Percentiles rank a stretch among this genome's conserved stretches.
These are phyloP conservation scores for Syngnathus scovelli DNA, from an alignment of 2,113 vertebrate genomes.

Conservation along the genomic window DNA sequence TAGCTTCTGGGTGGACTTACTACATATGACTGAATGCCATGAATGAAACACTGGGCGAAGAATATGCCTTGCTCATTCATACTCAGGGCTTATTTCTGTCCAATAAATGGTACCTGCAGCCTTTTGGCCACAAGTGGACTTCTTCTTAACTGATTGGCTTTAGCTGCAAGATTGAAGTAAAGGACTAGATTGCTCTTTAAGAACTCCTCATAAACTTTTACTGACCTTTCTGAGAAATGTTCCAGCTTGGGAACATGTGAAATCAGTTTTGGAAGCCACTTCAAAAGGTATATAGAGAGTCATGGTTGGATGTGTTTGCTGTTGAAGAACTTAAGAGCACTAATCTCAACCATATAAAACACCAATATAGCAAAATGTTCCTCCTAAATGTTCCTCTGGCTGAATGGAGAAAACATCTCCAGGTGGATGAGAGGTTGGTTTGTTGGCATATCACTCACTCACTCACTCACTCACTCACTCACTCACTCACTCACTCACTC, in stretches of 20 bases:
- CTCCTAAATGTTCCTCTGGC: neutral
- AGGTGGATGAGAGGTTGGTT: too few species aligned
- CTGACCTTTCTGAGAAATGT: constrained; percentile 17
- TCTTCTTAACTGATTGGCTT: neutral
- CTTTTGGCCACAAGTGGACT: neutral
- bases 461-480: too few species aligned
- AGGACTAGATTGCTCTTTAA: neutral
- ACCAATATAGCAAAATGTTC: neutral
- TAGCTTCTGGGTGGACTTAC: constrained; percentile 4
- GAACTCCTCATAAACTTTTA: neutral
- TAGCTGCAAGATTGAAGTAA: neutral
- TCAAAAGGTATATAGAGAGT: neutral
- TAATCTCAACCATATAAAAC: neutral
- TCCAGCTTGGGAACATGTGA: too few species aligned
- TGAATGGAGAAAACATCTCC: neutral
- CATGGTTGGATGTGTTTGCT: neutral
- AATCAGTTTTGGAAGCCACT: too few species aligned
- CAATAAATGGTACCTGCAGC: neutral
- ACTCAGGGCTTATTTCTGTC: neutral
- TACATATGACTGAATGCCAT: neutral
- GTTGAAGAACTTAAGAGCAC: neutral
- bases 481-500: too few species aligned
- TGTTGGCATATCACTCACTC: too few species aligned
- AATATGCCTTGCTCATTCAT: neutral
- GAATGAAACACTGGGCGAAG: neutral